phyloP scores from a whole-genome alignment of 2,797 vertebrate genomes.

The Botia kubotai region DNA sequence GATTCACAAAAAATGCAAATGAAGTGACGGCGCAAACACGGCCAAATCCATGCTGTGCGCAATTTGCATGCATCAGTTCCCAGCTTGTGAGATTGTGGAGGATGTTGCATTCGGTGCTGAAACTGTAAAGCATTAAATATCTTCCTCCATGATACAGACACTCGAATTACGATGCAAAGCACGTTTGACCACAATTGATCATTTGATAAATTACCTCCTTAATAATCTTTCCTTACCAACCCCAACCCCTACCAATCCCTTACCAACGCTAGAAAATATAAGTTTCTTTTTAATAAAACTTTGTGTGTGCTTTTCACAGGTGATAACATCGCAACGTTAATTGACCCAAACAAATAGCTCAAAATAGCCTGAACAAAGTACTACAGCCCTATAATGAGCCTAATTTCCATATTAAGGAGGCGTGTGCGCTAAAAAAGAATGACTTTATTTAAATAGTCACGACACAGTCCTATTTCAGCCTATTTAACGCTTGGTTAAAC shows the following conservation, averaged over 20 bases:
- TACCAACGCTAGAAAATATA: not conserved
- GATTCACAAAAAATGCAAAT: not conserved
- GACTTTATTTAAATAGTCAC: not conserved
- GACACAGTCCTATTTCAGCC: not conserved
- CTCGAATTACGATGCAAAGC: not conserved
- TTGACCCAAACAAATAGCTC: no score
- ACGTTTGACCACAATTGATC: not conserved
- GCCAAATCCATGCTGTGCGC: not conserved
- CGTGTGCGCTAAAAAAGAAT: not conserved
- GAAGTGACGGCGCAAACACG: not conserved
- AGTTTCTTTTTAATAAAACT: not conserved
- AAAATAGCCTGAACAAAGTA: no score
- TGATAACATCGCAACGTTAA: not conserved
- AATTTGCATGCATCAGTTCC: not conserved
- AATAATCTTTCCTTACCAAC: no score
- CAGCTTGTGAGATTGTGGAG: not conserved
- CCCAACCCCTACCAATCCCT: no score
- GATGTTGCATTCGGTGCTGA: not conserved
- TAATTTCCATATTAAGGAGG: not conserved
- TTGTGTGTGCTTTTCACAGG: not conserved
- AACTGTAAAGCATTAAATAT: not conserved
- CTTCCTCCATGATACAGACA: not conserved
- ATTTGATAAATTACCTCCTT: not conserved
- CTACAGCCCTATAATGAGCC: no score
- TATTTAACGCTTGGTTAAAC: not conserved